Evolutionary conservation across 2,113 vertebrate species (phyloP).

Genomic region (Stegastes partitus): DNA sequence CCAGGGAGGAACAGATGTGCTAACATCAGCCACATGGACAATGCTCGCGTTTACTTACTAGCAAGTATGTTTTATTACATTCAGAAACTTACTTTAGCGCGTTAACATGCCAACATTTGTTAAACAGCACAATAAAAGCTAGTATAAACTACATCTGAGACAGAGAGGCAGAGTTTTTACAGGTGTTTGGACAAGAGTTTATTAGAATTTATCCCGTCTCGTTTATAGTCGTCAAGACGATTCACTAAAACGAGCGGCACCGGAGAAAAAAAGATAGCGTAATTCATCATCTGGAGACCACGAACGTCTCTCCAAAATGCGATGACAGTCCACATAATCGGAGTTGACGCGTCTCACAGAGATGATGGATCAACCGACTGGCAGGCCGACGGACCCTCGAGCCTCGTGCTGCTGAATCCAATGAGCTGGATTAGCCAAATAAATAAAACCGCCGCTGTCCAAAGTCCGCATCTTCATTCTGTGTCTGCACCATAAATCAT

Average conservation of each 20-base stretch:
- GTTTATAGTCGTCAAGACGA: too few species aligned
- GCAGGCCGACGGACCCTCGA: not conserved
- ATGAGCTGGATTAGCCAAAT: not conserved
- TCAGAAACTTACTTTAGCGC: not conserved
- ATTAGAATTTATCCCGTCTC: too few species aligned
- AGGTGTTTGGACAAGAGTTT: not conserved
- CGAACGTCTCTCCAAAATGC: not conserved
- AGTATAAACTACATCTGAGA: too few species aligned
- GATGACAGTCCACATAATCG: not conserved
- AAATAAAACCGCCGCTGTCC: not conserved
- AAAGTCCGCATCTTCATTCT: not conserved
- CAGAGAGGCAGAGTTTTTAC: not conserved
- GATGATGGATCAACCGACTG: not conserved
- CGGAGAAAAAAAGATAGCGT: not conserved
- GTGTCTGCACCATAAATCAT: not conserved
- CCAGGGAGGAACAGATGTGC: not conserved
- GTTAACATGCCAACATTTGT: not conserved
- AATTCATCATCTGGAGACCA: not conserved
- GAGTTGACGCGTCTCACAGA: too few species aligned
- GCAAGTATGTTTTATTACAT: not conserved
- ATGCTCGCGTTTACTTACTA: not conserved
- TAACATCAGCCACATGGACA: not conserved
- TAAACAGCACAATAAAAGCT: not conserved
- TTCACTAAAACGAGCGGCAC: too few species aligned
- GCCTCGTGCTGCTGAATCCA: not conserved